Base-by-base conservation (phyloP, 2,888 invertebrate species). In the Agelastica alni region DNA sequence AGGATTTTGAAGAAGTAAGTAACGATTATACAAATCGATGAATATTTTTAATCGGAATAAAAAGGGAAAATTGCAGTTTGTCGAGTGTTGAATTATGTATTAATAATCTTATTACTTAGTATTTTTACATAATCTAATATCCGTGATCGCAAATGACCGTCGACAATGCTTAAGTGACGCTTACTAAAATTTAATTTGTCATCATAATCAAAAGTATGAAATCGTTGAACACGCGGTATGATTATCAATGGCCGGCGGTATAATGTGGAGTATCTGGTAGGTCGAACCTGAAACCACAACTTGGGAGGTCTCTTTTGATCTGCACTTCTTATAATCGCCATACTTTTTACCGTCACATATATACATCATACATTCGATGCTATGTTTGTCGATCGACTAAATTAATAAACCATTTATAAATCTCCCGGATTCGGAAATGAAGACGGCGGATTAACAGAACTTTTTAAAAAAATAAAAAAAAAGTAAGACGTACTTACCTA, bases 241-340 rank as follows among this genome's bases (percentile, higher is more conserved):
- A 49, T 49, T 49, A 49, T 49, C 41, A 41, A 49, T 49, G 49
- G 49, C 49, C 49, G 32, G 41, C 49, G 49, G 32, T 41, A 32
- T 36, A 42, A 41, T 41, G 37, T 56, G 51, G 56, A 55, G 57
- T 51, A 47, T 60, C 60, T 62, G 64, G 64, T 64, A 62, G 64
- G 63, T 63, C 59, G 56, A 55, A 56, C 57, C 51, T 58, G 60
- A 59, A 39, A 57, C 41, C 60, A 63, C 73, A 51, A 68, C 74
- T 73, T 74, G 74, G 74, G 74, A 71, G 74, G 74, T 74, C 74
- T 63, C 41, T 28, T 49, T 49, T 64, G 62, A 64, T 66, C 67
- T 67, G 66, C 68, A 71, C 71, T 72, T 73, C 72, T 72, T 71
- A 63, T 69, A 63, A 69, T 61, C 66, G 66, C 68, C 70, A 71